Conservation (phyloP, 2,113 vertebrate species). For the Eretmochelys imbricata region DNA sequence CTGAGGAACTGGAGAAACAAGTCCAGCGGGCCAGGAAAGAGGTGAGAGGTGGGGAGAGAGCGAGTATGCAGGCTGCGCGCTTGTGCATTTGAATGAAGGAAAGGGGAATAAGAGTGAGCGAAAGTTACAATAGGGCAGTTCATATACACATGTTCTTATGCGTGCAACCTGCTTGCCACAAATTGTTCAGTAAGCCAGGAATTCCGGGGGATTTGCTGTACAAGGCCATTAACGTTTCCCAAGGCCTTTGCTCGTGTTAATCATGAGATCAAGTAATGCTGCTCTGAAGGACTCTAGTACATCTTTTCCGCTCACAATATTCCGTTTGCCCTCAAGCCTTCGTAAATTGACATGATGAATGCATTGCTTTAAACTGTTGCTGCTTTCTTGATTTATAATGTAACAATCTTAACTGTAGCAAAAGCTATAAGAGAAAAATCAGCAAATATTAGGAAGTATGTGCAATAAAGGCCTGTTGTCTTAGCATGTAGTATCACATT, state of each 20-base stretch:
- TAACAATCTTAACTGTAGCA: background rate
- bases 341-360: background rate
- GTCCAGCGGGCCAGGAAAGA: slow-evolving; percentile 80
- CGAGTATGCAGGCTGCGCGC: background rate
- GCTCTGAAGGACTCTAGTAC: background rate
- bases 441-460: background rate
- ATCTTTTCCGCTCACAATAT: background rate
- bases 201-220: background rate
- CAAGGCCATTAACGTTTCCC: background rate
- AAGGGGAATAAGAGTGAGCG: background rate
- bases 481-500: background rate
- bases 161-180: background rate
- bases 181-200: background rate
- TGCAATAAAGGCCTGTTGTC: background rate
- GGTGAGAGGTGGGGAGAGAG: slow-evolving; percentile 77
- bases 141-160: slow-evolving; percentile 13
- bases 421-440: background rate
- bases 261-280: background rate
- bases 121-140: slow-evolving; percentile 32
- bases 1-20: slow-evolving; percentile 86
- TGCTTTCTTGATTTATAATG: background rate
- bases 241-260: slow-evolving; percentile 22
- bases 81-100: slow-evolving; percentile 2
- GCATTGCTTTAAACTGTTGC: background rate
- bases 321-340: slow-evolving; percentile 23